These are phyloP conservation scores for Rhadina sibilatrix DNA, from an alignment of 2,113 vertebrate species.

Conservation along the genomic window DNA sequence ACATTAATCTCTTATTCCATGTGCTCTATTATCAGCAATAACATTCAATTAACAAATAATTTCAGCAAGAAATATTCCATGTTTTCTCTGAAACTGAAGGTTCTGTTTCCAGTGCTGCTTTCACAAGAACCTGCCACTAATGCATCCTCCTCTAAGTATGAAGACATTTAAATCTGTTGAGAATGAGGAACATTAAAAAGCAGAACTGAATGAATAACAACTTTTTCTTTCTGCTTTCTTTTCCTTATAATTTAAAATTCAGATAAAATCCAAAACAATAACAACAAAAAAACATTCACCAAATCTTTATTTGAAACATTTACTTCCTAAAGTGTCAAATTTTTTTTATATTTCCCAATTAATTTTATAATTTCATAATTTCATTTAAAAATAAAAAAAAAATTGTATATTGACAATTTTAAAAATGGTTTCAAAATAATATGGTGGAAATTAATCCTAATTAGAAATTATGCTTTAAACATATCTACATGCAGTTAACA, in stretches of 20 bases:
- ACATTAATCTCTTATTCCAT: background rate
- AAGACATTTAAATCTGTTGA: background rate
- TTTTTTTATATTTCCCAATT: background rate
- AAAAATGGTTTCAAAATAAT: background rate
- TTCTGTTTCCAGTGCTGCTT: background rate
- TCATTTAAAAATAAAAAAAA: background rate
- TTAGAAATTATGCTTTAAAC: background rate
- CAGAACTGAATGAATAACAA: background rate
- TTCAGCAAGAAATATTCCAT: background rate
- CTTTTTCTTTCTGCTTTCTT: background rate
- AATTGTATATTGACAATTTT: background rate
- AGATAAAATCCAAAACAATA: background rate
- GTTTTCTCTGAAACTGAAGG: background rate
- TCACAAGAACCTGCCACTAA: background rate
- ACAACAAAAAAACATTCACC: background rate
- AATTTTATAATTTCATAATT: background rate
- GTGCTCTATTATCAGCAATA: background rate
- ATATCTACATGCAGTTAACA: background rate
- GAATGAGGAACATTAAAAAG: background rate
- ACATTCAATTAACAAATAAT: background rate
- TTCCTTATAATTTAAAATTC: background rate
- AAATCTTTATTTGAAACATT: background rate
- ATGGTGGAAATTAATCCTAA: background rate
- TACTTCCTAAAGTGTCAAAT: background rate
- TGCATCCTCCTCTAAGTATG: background rate